Base-by-base conservation (phyloP, 2,888 invertebrate genomes). In the Hermodice carunculata region DNA sequence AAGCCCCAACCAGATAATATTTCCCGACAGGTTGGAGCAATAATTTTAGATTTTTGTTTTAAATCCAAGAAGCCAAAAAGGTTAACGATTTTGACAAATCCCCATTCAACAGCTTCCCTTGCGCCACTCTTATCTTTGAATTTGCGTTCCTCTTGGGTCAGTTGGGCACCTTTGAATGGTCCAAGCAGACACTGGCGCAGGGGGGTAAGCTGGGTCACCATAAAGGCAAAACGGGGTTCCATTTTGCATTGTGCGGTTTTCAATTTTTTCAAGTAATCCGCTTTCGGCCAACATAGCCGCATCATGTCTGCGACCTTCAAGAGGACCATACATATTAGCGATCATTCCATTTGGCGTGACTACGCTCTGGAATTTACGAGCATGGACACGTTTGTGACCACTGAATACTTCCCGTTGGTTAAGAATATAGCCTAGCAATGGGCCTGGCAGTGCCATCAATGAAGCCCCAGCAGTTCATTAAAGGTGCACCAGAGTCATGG, bases 1-100 rank as follows among this genome's bases (percentile, higher is more conserved):
- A n/a, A n/a, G 37, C 58, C 6, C 58, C 54, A 17, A 70, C 63
- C 22, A 29, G 14, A 51, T 51, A 73, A 28, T 58, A 52, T 44
- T 61, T 59, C 2, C 46, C 63, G 4, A 72, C 56, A 3, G 64
- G 62, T 49, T 72, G 68, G n/a, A 61, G 22, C n/a, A 29, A 52
- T 6, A 71, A 8, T 31, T 60, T 64, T 31, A 62, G 68, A 44
- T 72, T 73, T 29, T 51, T 51, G 24, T 42, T 28, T 28, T 54
- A 73, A 37, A 65, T n/a, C n/a, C n/a, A n/a, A n/a, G n/a, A n/a
- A n/a, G n/a, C n/a, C n/a, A n/a, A n/a, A n/a, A n/a, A n/a, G n/a
- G n/a, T n/a, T n/a, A n/a, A n/a, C n/a, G n/a, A n/a, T n/a, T n/a
- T n/a, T n/a, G n/a, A n/a, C 66, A 22, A 44, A 46, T 46, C 46